These are phyloP conservation scores for Temnothorax longispinosus DNA, from an alignment of 1,140 invertebrate species.

Conservation along the genomic window DNA sequence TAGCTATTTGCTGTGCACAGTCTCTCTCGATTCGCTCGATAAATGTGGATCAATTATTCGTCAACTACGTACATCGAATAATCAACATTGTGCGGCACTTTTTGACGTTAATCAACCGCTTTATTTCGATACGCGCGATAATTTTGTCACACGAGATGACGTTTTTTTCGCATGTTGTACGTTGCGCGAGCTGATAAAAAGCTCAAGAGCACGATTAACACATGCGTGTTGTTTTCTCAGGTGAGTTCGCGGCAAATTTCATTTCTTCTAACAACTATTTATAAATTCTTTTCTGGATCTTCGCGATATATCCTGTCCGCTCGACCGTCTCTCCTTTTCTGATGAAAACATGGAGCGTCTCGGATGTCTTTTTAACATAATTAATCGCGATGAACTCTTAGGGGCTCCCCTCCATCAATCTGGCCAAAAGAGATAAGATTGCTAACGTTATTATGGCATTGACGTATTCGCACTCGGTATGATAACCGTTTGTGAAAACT, in stretches of 20 bases:
- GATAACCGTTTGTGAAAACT: conserved; percentile 43
- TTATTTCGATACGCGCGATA: conserved; percentile 48
- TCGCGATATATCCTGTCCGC: not conserved
- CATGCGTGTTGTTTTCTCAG: conserved; percentile 56
- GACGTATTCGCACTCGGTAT: conserved; percentile 1
- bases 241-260: not conserved
- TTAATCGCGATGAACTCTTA: conserved; percentile 55
- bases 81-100: conserved; percentile 12
- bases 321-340: not conserved
- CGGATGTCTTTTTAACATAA: not conserved
- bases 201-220: conserved; percentile 10
- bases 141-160: conserved; percentile 38
- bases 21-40: not conserved
- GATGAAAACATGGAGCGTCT: not conserved
- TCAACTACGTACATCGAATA: conserved; percentile 38
- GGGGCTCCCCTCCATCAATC: conserved; percentile 32
- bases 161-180: conserved; percentile 14
- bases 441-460: conserved; percentile 24
- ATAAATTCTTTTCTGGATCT: not conserved
- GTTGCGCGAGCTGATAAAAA: conserved; percentile 43
- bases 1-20: not conserved
- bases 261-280: not conserved
- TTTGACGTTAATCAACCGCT: conserved; percentile 25
- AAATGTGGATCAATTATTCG: conserved; percentile 6
- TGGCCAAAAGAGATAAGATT: conserved; percentile 60